Evolutionary conservation across 2,797 vertebrate species (phyloP).

Genomic region (Potorous gilbertii): DNA sequence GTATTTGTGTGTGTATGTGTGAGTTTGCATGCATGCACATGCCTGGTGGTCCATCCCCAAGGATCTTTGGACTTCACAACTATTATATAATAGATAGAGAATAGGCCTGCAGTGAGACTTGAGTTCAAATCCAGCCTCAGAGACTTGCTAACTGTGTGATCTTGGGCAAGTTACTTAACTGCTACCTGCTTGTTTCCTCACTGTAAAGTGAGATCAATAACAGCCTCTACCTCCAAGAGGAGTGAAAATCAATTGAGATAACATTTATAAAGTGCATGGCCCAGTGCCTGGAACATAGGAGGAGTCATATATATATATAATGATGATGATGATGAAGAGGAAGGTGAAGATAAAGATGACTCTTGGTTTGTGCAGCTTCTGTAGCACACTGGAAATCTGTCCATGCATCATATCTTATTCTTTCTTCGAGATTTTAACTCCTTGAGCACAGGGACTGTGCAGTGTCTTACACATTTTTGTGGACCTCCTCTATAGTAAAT

Average conservation of each 20-base stretch:
- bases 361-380: neutral
- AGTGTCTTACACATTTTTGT: neutral
- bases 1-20: neutral
- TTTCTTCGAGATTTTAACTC: neutral
- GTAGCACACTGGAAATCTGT: too few species aligned
- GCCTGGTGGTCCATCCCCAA: neutral
- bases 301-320: neutral
- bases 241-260: neutral
- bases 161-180: neutral
- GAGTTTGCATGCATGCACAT: neutral
- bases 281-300: neutral
- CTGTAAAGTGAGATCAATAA: neutral
- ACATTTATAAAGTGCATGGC: neutral
- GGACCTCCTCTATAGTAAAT: neutral
- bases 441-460: neutral
- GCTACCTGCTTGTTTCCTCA: neutral
- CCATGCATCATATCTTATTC: neutral
- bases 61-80: neutral
- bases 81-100: neutral
- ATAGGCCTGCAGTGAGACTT: neutral
- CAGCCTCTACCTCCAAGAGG: neutral
- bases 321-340: too few species aligned
- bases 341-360: neutral
- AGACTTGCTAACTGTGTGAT: neutral
- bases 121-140: neutral